Evolutionary conservation across 37 sponge, comb jelly and placozoan species (phyloP), one percentile per base, ranked within the genome.

Genomic region (Oscarella lobularis): DNA sequence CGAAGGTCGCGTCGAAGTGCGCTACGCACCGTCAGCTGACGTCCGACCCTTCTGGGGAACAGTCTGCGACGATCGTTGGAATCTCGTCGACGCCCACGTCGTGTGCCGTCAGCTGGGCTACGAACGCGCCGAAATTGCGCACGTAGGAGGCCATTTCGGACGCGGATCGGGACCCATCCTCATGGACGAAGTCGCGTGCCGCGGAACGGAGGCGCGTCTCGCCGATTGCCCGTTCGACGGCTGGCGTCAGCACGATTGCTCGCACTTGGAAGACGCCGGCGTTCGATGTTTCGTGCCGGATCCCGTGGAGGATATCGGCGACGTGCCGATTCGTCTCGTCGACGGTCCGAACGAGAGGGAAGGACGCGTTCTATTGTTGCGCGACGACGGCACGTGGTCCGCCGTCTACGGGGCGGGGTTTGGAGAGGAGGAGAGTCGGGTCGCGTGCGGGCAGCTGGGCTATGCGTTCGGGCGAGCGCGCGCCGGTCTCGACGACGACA

Each of bases 401-500:
- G 75, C 87, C 9, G 68, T 90, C 31, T 38, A 80, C 34, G 74
- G 74, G 3, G 73, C 55, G 20, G 76, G 73, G 1, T 90, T 80
- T 80, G 73, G 39, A 33, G 6, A 38, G 29, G 73, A 82, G 0
- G 70, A 38, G 0, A 81, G 87, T 27, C 39, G 39, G 3, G 76
- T 86, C 3, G 83, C 78, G 20, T 90, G 90, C 38, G 81, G 79
- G n/a, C 74, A 86, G 74, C 67, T 90, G n/a, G 90, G 90, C 0
- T 90, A 83, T 39, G 87, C 90, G 31, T 20, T 72, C 4, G 77
- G 60, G 14, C 14, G 20, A 20, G 60, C 60, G 60, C 60, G 60
- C 60, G 20, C 14, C 20, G 9, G 60, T 48, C 9, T 9, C 20
- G 60, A 48, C 20, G n/a, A n/a, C n/a, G n/a, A n/a, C n/a, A n/a